Evolutionary conservation across 2,888 invertebrate genomes (phyloP), one percentile per base, ranked within the genome.

Genomic region (Clepsis dumicolana): DNA sequence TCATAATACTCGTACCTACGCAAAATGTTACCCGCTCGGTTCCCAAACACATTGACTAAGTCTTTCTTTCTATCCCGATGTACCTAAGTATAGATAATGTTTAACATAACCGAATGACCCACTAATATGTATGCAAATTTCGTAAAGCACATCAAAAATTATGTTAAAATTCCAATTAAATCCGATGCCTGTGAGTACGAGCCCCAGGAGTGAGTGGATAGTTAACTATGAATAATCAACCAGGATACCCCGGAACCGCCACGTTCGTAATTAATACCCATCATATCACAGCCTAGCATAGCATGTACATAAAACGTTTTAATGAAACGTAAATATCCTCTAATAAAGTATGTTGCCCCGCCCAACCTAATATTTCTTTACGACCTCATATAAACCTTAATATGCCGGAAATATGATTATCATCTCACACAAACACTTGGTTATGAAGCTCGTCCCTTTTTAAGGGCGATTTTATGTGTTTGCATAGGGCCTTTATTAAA

Each of bases 291-390:
- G 41, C 71, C 74, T 77, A 79, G 41, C 71, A 74, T 77, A 79
- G 78, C 76, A 75, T 71, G 66, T 66, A 61, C 75, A 75, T 82
- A 78, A 81, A 85, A 79, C 74, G 77, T 76, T 80, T 80, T 86
- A 87, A 88, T 87, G 87, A 89, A 87, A 86, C 84, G 79, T 83
- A 86, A 89, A 91, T 89, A 90, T 86, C 80, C 82, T 78, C 82
- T 86, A 85, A 89, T 91, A 89, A 90, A 87, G 80, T 81, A 82
- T 79, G 77, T 74, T 73, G 74, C 74, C 76, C 79, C 78, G 81
- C 80, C 77, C 80, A 75, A 78, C 80, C 80, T 86, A 83, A 89
- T 88, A 87, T 85, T 85, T 90, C 85, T 90, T 91, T 91, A 91
- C 84, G 84, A 74, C 78, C 79, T 80, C 85, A 85, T 87, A 87